Evolutionary conservation across 2,888 invertebrate genomes (phyloP), one percentile per base, ranked within the genome.

Genomic region (Parascotia fuliginaria): DNA sequence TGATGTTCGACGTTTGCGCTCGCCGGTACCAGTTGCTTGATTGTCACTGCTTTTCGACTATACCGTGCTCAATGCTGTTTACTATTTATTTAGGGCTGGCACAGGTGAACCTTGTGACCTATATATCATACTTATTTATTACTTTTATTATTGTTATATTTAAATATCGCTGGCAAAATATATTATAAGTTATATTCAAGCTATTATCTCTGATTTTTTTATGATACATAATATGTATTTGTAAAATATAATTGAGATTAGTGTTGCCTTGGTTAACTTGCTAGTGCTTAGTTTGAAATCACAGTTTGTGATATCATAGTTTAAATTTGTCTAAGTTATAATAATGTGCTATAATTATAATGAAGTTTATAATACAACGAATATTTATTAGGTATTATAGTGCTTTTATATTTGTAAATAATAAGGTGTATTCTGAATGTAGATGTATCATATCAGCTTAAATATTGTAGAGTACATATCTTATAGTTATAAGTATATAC

Each of bases 251-350:
- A n/a, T n/a, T n/a, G n/a, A n/a, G n/a, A n/a, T n/a, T n/a, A n/a
- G n/a, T n/a, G n/a, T n/a, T n/a, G n/a, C n/a, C n/a, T n/a, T n/a
- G n/a, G n/a, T n/a, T n/a, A n/a, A n/a, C n/a, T 6, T 9, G 1
- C 7, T 6, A 24, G 40, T 51, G 43, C 48, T 42, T 59, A n/a
- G 55, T 44, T 39, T 39, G 45, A 28, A 29, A 34, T 41, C 16
- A 46, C 55, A 42, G 55, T 62, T 64, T 71, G 70, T 74, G 71
- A 74, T 74, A 73, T n/a, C n/a, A 53, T 65, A 65, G 60, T 28
- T 45, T 40, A 56, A 60, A 55, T 58, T 48, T 62, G 50, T 61
- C 37, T 55, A 31, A 52, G 45, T 22, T 53, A 12, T 36, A 50
- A 41, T 28, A 6, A 47, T 53, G 40, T 46, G 41, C 27, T 34